These are phyloP conservation scores for Hydrochoerus hydrochaeris DNA, from an alignment of 2,113 vertebrate genomes.

Conservation along the genomic window DNA sequence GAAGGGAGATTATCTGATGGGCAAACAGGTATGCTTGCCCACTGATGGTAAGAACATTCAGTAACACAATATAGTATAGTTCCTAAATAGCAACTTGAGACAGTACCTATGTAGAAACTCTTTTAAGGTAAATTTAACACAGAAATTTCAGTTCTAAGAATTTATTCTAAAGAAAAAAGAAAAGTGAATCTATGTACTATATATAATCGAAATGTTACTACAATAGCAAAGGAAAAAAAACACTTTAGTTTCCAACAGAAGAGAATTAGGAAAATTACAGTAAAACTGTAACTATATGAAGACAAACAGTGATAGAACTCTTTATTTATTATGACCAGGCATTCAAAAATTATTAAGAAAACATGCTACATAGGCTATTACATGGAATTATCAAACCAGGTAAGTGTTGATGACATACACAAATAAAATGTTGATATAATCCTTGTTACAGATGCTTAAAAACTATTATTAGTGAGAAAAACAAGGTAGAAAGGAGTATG, in stretches of 20 bases:
- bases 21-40: not conserved
- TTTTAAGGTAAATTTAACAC: constrained; percentile 10
- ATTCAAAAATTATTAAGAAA: constrained; percentile 28
- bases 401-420: constrained; percentile 13
- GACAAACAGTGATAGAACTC: constrained; percentile 9
- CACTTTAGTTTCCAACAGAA: not conserved
- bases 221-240: not conserved
- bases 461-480: constrained; percentile 4
- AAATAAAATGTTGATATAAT: constrained; percentile 53
- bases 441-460: not conserved
- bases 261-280: not conserved
- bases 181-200: not conserved
- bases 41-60: not conserved
- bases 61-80: not conserved
- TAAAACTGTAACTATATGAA: not conserved
- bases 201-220: not conserved
- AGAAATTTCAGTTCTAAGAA: constrained; percentile 48
- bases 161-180: constrained; percentile 48
- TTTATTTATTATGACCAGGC: not conserved
- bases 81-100: constrained; percentile 20
- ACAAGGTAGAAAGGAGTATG: not conserved
- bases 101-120: not conserved
- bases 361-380: not conserved
- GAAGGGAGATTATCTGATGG: not conserved
- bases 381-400: constrained; percentile 33